Evolutionary conservation across 2,797 vertebrate species (phyloP).

Genomic region (Bovichtus diacanthus): DNA sequence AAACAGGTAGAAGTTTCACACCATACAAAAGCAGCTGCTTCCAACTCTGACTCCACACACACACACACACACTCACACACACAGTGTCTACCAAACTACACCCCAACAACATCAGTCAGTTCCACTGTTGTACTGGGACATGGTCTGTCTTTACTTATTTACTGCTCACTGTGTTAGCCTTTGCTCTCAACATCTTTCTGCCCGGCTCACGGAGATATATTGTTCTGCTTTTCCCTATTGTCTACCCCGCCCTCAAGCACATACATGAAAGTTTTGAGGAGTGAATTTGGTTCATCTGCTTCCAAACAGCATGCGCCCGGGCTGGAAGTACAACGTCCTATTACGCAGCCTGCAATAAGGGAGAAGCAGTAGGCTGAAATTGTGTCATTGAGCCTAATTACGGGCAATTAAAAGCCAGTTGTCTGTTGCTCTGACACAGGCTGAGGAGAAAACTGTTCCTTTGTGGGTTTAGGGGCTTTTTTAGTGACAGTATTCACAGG

Average conservation of each 20-base stretch:
- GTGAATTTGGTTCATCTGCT: slow-evolving; percentile 35
- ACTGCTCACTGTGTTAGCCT: slow-evolving; percentile 51
- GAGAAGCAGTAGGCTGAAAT: slow-evolving; percentile 62
- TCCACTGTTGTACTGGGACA: slow-evolving; percentile 43
- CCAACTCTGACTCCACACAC: slow-evolving; percentile 2
- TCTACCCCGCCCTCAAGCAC: slow-evolving; percentile 49
- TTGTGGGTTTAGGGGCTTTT: slow-evolving; percentile 76
- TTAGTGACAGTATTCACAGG: slow-evolving; percentile 73
- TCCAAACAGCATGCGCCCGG: slow-evolving; percentile 17
- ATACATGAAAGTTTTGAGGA: slow-evolving; percentile 39
- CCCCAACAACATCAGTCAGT: slow-evolving; percentile 46
- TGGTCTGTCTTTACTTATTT: slow-evolving; percentile 64
- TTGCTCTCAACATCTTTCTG: slow-evolving; percentile 53
- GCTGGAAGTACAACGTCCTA: slow-evolving; percentile 54
- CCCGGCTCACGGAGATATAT: slow-evolving; percentile 44
- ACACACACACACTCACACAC: not conserved
- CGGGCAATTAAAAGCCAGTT: slow-evolving; percentile 88
- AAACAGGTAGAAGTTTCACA: slow-evolving; percentile 31
- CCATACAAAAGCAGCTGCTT: slow-evolving; percentile 26
- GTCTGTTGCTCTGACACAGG: slow-evolving; percentile 83
- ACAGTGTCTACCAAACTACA: slow-evolving; percentile 1
- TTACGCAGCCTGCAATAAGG: slow-evolving; percentile 72
- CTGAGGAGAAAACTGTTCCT: slow-evolving; percentile 81
- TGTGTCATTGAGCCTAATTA: slow-evolving; percentile 89
- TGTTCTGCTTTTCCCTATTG: slow-evolving; percentile 52